Base-by-base conservation (phyloP, 2,113 vertebrate species). In the Myotis davidii region DNA sequence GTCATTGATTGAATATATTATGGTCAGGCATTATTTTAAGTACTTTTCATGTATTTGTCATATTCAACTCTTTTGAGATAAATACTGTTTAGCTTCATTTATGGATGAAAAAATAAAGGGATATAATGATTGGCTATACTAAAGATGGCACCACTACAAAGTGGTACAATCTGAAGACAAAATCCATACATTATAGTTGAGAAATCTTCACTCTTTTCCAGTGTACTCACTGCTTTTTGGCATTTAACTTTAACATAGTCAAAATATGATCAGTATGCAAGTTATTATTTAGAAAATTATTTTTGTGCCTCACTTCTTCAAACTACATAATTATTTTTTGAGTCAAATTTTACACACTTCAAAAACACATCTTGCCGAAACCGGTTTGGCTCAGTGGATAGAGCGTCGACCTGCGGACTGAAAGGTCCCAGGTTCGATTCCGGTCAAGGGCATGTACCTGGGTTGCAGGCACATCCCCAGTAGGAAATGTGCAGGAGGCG, bases 131-230 rank as follows among this genome's bases (percentile, higher is more conserved):
- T 27, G 5, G n/a, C 0, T 18, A 69, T 21, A 39, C 5, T 78
- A 5, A 29, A 72, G 18, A 56, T 72, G 9, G 37, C 13, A 45
- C 65, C 4, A 52, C 5, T 27, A 45, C 12, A 29, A 79, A 48
- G 12, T 48, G 7, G 5, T 56, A 42, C 7, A 39, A 20, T 0
- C 27, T 50, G 6, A 17, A 18, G 6, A 17, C 56, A 42, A 81
- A 74, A 72, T n/a, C 20, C 7, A 78, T 1, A n/a, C 6, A n/a
- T n/a, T 59, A 5, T 13, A 0, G 21, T 39, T 93, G 4, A 20
- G 81, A 45, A 70, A 52, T 21, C 0, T 72, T 0, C 1, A 29
- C 0, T 34, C 2, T 20, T 45, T 14, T 39, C 6, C 1, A 48
- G 3, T 13, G 1, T 9, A 9, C 1, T 27, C 9, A 25, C 0